phyloP scores from a whole-genome alignment of 2,113 vertebrate genomes.

The Rhabdornis inornatus region DNA sequence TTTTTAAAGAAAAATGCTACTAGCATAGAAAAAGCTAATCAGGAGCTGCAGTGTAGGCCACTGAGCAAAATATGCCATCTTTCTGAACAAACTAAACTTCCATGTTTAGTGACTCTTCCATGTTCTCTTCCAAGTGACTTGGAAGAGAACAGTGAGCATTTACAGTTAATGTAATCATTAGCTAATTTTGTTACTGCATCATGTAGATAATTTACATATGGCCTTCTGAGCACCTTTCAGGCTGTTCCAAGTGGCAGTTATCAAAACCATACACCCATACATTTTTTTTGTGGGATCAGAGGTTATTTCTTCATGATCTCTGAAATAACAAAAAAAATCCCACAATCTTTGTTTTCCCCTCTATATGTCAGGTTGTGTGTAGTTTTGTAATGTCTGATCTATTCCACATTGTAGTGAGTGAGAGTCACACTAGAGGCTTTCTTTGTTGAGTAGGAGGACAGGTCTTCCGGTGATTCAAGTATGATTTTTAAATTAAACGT shows the following conservation, averaged over 20 bases:
- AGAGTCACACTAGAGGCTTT: not conserved
- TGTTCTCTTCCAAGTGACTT: too few species aligned
- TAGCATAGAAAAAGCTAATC: not conserved
- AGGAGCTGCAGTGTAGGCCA: not conserved
- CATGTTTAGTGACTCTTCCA: too few species aligned
- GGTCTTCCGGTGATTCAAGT: not conserved
- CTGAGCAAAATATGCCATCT: not conserved
- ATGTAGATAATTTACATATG: not conserved
- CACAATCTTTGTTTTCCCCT: accelerated
- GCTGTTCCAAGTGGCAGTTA: not conserved
- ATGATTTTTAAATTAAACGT: not conserved
- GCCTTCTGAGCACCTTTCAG: not conserved
- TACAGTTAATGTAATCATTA: not conserved
- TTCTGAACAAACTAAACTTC: not conserved
- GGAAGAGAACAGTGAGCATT: not conserved
- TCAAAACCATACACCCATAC: not conserved
- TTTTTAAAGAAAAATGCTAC: not conserved
- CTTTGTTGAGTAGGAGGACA: not conserved
- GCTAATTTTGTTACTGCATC: not conserved
- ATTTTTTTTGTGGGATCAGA: not conserved
- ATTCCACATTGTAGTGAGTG: not conserved
- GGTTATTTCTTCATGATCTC: not conserved
- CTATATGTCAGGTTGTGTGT: not conserved
- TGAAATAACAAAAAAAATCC: not conserved
- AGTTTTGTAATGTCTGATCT: not conserved